Percentiles rank a stretch among this genome's conserved stretches.
These are phyloP conservation scores for Oscheius sp. DNA, from an alignment of 2,888 invertebrate genomes.

Conservation along the genomic window DNA sequence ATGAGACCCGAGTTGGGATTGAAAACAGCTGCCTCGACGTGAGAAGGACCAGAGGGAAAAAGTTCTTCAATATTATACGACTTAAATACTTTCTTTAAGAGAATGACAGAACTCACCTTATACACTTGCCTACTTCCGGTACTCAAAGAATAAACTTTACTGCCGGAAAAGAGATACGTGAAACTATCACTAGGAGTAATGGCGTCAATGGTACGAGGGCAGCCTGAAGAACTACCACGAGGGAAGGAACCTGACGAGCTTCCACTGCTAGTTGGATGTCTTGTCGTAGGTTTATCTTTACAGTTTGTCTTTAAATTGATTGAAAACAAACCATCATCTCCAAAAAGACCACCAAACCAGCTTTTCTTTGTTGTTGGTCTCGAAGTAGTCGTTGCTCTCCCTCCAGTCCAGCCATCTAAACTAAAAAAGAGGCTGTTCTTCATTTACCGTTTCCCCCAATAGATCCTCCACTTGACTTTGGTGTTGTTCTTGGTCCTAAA, in stretches of 20 bases:
- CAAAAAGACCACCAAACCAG: slow-evolving; percentile 52
- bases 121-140: slow-evolving; percentile 40
- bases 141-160: slow-evolving; percentile 57
- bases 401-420: slow-evolving; percentile 23
- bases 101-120: slow-evolving; percentile 30
- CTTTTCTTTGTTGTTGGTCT: slow-evolving; percentile 41
- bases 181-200: slow-evolving; percentile 51
- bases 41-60: slow-evolving; percentile 50
- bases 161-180: slow-evolving; percentile 60
- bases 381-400: slow-evolving; percentile 28
- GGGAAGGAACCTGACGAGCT: slow-evolving; percentile 15
- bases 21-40: slow-evolving; percentile 48
- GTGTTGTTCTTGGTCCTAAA: slow-evolving; percentile 22
- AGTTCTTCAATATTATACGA: slow-evolving; percentile 48
- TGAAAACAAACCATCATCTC: slow-evolving; percentile 31
- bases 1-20: slow-evolving; percentile 56
- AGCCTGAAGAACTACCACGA: slow-evolving; percentile 25
- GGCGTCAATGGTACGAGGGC: slow-evolving; percentile 51
- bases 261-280: slow-evolving; percentile 1
- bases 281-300: slow-evolving; percentile 31
- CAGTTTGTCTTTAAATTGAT: slow-evolving; percentile 5
- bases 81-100: slow-evolving; percentile 5
- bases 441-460: slow-evolving; percentile 13
- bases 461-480: not conserved
- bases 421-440: not conserved